A percentile compares a stretch with the other conserved stretches of the same genome.
Evolutionary conservation across 92 coral and sea anemone genomes (phyloP).

Genomic region (Zoanthus solanderi): DNA sequence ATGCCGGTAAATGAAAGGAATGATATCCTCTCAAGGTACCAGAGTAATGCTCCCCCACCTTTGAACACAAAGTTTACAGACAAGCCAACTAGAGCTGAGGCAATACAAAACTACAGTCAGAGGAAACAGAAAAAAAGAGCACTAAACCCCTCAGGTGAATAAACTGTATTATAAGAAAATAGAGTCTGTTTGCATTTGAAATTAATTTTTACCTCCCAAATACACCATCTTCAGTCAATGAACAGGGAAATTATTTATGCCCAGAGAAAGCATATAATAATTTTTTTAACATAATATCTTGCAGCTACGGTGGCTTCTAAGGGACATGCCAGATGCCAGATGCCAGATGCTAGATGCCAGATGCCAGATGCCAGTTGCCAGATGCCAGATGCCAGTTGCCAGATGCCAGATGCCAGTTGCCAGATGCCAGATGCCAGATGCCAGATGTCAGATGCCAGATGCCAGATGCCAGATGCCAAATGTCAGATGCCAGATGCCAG

Average conservation of each 20-base stretch:
- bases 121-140: constrained; percentile 4
- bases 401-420: no score
- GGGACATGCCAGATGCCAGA: not conserved
- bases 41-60: not conserved
- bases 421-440: no score
- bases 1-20: constrained; percentile 5
- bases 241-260: not conserved
- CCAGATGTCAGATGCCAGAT: no score
- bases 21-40: constrained; percentile 6
- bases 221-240: not conserved
- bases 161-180: not conserved
- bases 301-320: not conserved
- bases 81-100: constrained; percentile 4
- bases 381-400: no score
- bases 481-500: no score
- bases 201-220: constrained; percentile 2
- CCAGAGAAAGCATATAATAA: not conserved
- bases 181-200: not conserved
- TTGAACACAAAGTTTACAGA: constrained; percentile 1
- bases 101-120: not conserved
- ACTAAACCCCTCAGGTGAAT: not conserved
- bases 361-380: no score
- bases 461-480: no score
- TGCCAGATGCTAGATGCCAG: no score
- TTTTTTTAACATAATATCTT: not conserved